Percentiles rank a stretch among this genome's conserved stretches.
Conservation (phyloP, 2,113 vertebrate species). For the Oenanthe melanoleuca region DNA sequence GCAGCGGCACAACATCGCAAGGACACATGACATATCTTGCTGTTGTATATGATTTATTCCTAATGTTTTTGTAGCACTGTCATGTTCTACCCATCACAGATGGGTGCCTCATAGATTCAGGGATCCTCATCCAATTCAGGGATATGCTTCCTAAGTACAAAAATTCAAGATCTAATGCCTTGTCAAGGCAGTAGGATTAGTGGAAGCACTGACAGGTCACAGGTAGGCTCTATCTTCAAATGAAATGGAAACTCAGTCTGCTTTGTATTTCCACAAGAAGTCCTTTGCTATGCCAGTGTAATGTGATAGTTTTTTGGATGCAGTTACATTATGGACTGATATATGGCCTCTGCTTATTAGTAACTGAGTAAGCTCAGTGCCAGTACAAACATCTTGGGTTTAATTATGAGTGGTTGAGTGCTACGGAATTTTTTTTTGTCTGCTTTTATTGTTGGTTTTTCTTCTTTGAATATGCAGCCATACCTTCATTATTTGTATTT, state of each 20-base stretch:
- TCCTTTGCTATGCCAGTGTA: not conserved
- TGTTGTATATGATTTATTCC: not conserved
- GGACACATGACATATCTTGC: fast-evolving
- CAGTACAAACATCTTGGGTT: not conserved
- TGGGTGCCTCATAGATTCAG: not conserved
- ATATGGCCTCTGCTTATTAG: not conserved
- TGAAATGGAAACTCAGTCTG: not conserved
- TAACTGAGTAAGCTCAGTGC: not conserved
- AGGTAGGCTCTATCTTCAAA: not conserved
- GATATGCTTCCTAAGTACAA: not conserved
- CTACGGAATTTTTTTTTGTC: not conserved
- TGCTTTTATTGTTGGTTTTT: not conserved
- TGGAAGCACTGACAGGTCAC: not conserved
- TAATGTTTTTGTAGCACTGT: fast-evolving
- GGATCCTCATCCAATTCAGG: not conserved
- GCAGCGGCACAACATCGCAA: fast-evolving
- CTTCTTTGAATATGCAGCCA: not conserved
- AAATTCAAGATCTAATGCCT: not conserved
- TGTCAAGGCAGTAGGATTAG: not conserved
- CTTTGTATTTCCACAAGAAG: not conserved
- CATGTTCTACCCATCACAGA: not conserved
- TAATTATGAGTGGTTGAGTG: not conserved
- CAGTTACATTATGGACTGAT: not conserved
- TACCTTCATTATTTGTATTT: not conserved
- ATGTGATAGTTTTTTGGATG: not conserved